Evolutionary conservation across 2,113 vertebrate genomes (phyloP).

Genomic region (Pangasianodon hypophthalmus): DNA sequence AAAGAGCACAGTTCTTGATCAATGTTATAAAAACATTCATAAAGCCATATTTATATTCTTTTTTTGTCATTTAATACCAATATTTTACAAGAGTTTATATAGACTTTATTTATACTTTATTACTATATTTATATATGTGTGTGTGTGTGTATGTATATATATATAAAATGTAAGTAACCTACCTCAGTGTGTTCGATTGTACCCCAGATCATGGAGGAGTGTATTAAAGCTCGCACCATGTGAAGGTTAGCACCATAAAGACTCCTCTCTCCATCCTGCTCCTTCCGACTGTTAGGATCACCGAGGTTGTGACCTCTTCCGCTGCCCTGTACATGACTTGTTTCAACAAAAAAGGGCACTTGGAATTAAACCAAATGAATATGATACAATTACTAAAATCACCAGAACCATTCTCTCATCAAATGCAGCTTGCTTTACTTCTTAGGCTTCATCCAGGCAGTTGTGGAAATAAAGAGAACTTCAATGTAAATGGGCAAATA

Average conservation of each 20-base stretch:
- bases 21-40: too few relatives aligned
- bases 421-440: background rate
- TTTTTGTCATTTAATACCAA: too few relatives aligned
- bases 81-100: too few relatives aligned
- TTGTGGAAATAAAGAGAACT: background rate
- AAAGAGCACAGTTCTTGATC: too few relatives aligned
- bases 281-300: slow-evolving; percentile 32
- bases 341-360: background rate
- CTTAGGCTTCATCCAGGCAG: background rate
- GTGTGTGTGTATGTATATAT: background rate
- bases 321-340: background rate
- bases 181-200: slow-evolving; percentile 35
- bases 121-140: too few relatives aligned
- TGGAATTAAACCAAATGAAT: background rate
- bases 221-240: slow-evolving; percentile 48
- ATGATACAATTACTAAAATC: background rate
- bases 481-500: background rate
- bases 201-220: slow-evolving; percentile 53
- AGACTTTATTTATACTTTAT: too few relatives aligned
- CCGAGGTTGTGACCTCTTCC: slow-evolving; percentile 48
- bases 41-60: too few relatives aligned
- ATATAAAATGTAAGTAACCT: background rate
- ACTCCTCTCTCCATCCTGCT: slow-evolving; percentile 28
- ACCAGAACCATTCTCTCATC: background rate
- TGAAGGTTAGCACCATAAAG: slow-evolving; percentile 43